Base-by-base conservation (phyloP, 2,888 invertebrate genomes). In the Conomelus anceps region DNA sequence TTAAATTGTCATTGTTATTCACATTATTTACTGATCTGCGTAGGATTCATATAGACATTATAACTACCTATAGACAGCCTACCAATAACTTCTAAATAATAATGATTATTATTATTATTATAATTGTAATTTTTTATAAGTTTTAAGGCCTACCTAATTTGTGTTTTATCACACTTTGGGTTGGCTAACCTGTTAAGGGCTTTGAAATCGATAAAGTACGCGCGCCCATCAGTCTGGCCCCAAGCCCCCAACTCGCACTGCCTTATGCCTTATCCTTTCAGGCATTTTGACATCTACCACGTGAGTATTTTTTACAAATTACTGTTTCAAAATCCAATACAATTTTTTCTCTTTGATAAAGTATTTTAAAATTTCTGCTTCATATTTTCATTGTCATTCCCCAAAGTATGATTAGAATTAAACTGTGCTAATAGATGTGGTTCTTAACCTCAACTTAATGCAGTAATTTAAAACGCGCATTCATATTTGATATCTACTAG, bases 191-290 rank as follows among this genome's bases (percentile, higher is more conserved):
- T 22, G 34, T 63, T 4, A 22, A 22, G 22, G 22, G 22, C 22
- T 22, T 34, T 22, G 41, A 22, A 41, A 34, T 63, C n/a, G 23
- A 85, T 89, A 24, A 29, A 24, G 84, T 22, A 22, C 63, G 84
- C 84, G 88, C 23, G 23, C 84, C 22, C 22, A 23, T 22, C 84
- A 84, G 84, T 63, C 22, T 29, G 29, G 88, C 34, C 88, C 26
- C 23, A 23, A 22, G 85, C 41, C 84, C 23, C 88, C 3, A 84
- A 85, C 84, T 29, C 85, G 29, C 89, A 20, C 29, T 89, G 85
- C 23, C 22, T 26, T 41, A 89, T 89, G 89, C 89, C 89, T 89
- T 89, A 89, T 89, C 89, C 85, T n/a, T 41, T 34, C 20, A 24
- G 26, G 20, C 89, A 85, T 34, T 89, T 29, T 86, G 29, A 29